Conservation (phyloP, 2,113 vertebrate genomes). For the Embiotoca jacksoni region DNA sequence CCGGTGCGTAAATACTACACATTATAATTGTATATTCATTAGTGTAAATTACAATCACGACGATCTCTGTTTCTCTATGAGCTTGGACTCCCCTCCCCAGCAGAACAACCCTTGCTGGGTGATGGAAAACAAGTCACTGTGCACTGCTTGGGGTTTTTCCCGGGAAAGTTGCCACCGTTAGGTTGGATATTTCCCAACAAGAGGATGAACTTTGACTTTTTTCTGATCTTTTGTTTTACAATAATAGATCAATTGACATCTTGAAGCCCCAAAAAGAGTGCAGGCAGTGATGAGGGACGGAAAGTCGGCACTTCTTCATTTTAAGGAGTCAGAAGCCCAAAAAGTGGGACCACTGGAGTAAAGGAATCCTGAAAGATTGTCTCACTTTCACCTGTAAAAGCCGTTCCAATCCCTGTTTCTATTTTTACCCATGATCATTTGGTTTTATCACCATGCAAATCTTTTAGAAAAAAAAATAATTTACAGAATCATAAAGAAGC, state of each 20-base stretch:
- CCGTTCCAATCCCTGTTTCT: neutral
- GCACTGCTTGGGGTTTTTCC: too few relatives aligned
- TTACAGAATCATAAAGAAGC: neutral
- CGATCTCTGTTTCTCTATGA: too few relatives aligned
- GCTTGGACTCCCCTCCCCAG: too few relatives aligned
- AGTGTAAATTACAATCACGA: neutral
- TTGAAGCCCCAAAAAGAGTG: too few relatives aligned
- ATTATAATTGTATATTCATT: conserved; percentile 1
- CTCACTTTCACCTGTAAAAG: neutral
- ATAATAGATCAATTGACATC: too few relatives aligned
- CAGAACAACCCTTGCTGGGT: too few relatives aligned
- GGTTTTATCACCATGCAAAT: conserved; percentile 1
- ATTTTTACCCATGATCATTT: neutral
- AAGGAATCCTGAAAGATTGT: neutral
- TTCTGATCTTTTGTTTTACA: too few relatives aligned
- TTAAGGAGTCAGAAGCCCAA: neutral
- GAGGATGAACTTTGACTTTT: too few relatives aligned
- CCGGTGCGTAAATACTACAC: neutral
- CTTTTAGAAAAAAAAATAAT: neutral
- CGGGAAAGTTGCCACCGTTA: too few relatives aligned
- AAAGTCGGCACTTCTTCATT: neutral
- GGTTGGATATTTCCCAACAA: too few relatives aligned
- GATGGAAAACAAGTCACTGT: too few relatives aligned
- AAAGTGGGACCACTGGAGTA: neutral
- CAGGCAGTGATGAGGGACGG: too few relatives aligned